Base-by-base conservation (phyloP, 2,888 invertebrate species). In the Aphrophora alni region DNA sequence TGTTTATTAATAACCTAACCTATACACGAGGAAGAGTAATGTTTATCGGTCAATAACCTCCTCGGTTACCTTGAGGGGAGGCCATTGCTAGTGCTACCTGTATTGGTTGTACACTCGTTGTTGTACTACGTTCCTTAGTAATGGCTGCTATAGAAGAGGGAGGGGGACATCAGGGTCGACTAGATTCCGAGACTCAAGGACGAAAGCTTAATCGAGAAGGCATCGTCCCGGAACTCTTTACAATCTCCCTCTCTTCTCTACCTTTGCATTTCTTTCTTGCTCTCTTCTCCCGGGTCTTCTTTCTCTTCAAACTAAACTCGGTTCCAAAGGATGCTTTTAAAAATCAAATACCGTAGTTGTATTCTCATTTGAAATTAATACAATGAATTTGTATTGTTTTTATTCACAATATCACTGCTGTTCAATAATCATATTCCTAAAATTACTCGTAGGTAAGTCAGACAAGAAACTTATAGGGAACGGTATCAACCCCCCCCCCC, bases 241-340 rank as follows among this genome's bases (percentile, higher is more conserved):
- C 71, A n/a, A 14, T 44, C 44, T 44, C 71, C 33, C 81, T 78
- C 77, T 33, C 26, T 26, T 21, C 33, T 24, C 80, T 79, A 78
- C 25, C 26, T 26, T 79, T 21, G 33, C 33, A 33, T 33, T 33
- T 70, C 80, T 38, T 28, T 72, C 24, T 69, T 24, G 26, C 68
- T 38, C 12, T 68, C 79, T 81, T 80, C 59, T 51, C 76, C 76
- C 72, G 81, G n/a, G n/a, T n/a, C n/a, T 71, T 72, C 72, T 81
- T 77, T 76, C 73, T 75, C 70, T 77, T 75, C 82, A 17, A 28
- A 51, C 68, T 73, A 59, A 44, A 44, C 44, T n/a, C n/a, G n/a
- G n/a, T n/a, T n/a, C n/a, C n/a, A n/a, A n/a, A n/a, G n/a, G n/a
- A n/a, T n/a, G n/a, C n/a, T n/a, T n/a, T n/a, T n/a, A n/a, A n/a